Evolutionary conservation across 2,113 vertebrate species (phyloP).

Genomic region (Phasianus colchicus): DNA sequence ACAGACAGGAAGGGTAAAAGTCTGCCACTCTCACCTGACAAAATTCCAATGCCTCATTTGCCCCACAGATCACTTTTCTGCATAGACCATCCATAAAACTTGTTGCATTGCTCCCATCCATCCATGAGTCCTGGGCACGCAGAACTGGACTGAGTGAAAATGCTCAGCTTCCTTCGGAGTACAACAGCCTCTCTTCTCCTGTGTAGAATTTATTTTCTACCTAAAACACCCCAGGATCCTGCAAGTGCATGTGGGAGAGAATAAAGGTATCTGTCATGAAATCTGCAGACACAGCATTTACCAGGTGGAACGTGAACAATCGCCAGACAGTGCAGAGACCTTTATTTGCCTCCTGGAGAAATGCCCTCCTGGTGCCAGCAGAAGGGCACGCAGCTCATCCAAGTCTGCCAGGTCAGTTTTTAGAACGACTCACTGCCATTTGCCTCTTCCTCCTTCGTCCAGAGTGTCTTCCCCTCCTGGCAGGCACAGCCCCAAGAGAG

Average conservation of each 20-base stretch:
- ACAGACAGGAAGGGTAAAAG: not conserved
- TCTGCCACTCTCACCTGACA: not conserved
- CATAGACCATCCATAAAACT: not conserved
- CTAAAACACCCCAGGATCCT: not conserved
- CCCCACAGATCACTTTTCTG: not conserved
- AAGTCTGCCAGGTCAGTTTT: slow-evolving; percentile 6
- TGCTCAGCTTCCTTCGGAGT: not conserved
- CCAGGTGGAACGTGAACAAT: not conserved
- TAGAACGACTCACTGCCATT: not conserved
- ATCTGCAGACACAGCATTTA: not conserved
- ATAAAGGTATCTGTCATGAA: not conserved
- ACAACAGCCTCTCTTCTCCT: not conserved
- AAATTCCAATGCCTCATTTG: accelerated
- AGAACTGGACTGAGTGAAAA: not conserved
- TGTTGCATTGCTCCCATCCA: not conserved
- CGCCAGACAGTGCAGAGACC: not conserved
- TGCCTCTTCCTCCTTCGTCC: not conserved
- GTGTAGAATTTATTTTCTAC: not conserved
- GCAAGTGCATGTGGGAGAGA: not conserved
- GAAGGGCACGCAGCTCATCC: not conserved
- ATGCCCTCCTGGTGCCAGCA: not conserved
- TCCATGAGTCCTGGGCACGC: not conserved
- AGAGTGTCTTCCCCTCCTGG: not conserved
- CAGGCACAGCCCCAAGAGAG: not conserved
- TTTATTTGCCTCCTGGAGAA: slow-evolving; percentile 31